phyloP scores from a whole-genome alignment of 2,113 vertebrate species.

The Pao palembangensis region DNA sequence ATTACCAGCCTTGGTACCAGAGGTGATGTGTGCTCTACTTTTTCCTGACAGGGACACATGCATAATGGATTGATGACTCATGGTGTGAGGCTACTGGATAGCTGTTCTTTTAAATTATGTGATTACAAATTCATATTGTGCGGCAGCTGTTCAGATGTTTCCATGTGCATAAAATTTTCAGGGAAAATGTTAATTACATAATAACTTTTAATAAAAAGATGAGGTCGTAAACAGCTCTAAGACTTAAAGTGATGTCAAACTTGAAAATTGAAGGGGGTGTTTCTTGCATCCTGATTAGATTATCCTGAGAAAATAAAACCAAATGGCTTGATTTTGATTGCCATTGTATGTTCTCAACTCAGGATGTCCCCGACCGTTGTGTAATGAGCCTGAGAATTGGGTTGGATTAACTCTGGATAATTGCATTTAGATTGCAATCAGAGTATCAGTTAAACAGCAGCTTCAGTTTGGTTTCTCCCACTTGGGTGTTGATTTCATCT shows the following conservation, averaged over 20 bases:
- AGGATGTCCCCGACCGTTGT: conserved; percentile 26
- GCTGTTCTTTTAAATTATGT: background rate
- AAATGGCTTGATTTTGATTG: conserved; percentile 8
- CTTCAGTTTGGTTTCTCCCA: conserved; percentile 26
- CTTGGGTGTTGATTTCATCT: conserved; percentile 36
- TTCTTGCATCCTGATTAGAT: too few species aligned
- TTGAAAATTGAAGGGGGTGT: too few species aligned
- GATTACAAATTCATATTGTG: background rate
- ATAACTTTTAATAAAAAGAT: background rate
- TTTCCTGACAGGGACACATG: background rate
- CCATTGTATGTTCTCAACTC: conserved; percentile 28
- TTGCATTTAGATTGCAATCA: conserved; percentile 51
- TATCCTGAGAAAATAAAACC: too few species aligned
- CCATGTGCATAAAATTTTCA: background rate
- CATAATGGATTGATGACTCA: background rate
- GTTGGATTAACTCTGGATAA: conserved; percentile 54
- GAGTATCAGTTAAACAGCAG: conserved; percentile 51
- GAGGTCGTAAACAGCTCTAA: too few species aligned
- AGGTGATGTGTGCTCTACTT: background rate
- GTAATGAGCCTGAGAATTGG: conserved; percentile 44
- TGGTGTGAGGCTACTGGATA: background rate
- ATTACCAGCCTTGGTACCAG: background rate
- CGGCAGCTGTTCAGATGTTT: background rate
- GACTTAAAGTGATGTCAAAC: too few species aligned
- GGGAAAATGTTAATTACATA: background rate